Conservation (phyloP, 35 echinoderm and acorn worm genomes). For the Holothuria glaberrima region DNA sequence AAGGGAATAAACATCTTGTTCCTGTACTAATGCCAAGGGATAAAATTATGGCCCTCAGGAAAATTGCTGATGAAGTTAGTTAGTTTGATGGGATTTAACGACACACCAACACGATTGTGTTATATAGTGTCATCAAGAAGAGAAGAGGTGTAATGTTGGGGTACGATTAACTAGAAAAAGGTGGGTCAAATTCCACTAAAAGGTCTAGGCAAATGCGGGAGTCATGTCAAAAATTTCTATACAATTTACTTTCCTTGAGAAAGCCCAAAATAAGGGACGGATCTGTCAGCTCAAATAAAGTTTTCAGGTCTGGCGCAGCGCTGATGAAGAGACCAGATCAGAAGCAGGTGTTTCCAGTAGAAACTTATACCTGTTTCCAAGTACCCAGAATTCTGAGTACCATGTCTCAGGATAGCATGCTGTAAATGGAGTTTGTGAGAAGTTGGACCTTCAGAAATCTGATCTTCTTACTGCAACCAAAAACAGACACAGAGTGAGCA, state of each 20-base stretch:
- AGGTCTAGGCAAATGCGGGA: too few species aligned
- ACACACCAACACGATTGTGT: too few species aligned
- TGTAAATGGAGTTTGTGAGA: constrained; percentile 14
- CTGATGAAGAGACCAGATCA: constrained; percentile 37
- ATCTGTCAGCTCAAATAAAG: too few species aligned
- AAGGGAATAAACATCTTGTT: constrained; percentile 62
- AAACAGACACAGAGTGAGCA: constrained; percentile 66
- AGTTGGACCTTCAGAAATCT: constrained; percentile 19
- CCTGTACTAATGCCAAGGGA: constrained; percentile 68
- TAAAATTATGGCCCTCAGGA: constrained; percentile 20
- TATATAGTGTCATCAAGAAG: too few species aligned
- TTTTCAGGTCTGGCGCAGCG: too few species aligned
- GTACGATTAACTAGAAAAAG: too few species aligned
- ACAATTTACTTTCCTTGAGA: too few species aligned
- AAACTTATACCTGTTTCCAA: constrained; percentile 62
- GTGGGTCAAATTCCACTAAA: too few species aligned
- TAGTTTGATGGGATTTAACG: too few species aligned
- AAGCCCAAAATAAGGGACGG: too few species aligned
- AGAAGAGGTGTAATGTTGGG: too few species aligned
- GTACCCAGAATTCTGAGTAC: constrained; percentile 9
- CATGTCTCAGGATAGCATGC: constrained; percentile 90
- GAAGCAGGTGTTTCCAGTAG: neutral
- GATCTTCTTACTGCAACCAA: constrained; percentile 62
- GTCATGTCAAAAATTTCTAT: too few species aligned
- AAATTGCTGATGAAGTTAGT: constrained; percentile 23